Evolutionary conservation across 2,797 vertebrate genomes (phyloP).

Genomic region (Cyclopterus lumpus): DNA sequence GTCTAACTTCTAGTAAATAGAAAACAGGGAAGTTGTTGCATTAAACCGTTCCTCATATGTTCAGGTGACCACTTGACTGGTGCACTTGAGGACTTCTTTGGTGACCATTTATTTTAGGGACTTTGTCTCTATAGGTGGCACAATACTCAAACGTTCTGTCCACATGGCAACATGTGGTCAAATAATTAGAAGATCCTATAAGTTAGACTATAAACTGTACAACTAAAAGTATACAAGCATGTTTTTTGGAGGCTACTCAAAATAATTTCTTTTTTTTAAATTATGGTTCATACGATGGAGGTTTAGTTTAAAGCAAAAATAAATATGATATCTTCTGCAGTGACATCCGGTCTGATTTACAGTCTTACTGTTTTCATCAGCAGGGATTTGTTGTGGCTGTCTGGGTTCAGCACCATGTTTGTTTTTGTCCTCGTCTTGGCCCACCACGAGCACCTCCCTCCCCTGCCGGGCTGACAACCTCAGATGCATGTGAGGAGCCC

Average conservation of each 20-base stretch:
- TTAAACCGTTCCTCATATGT: not conserved
- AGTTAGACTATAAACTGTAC: not conserved
- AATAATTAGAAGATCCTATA: not conserved
- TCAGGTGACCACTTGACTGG: not conserved
- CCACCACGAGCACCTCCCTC: conserved; percentile 73
- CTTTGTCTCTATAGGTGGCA: conserved; percentile 29
- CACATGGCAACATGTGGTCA: not conserved
- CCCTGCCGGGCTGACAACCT: conserved; percentile 82
- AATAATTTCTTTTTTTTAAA: not conserved
- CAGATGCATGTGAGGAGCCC: conserved; percentile 75
- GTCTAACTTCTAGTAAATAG: not conserved
- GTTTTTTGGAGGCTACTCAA: not conserved
- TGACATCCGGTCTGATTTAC: conserved; percentile 23
- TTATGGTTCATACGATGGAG: not conserved
- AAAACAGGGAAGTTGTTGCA: not conserved
- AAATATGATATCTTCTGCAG: not conserved
- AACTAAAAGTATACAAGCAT: not conserved
- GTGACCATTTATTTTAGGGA: not conserved
- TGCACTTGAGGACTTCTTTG: too few relatives aligned
- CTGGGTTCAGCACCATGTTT: conserved; percentile 67
- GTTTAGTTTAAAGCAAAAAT: not conserved
- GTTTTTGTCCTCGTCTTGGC: conserved; percentile 73
- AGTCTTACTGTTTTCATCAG: conserved; percentile 40
- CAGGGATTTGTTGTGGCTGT: conserved; percentile 68
- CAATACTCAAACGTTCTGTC: conserved; percentile 21